Evolutionary conservation across 2,113 vertebrate genomes (phyloP), one percentile per base, ranked within the genome.

Genomic region (Pterocles burchelli): DNA sequence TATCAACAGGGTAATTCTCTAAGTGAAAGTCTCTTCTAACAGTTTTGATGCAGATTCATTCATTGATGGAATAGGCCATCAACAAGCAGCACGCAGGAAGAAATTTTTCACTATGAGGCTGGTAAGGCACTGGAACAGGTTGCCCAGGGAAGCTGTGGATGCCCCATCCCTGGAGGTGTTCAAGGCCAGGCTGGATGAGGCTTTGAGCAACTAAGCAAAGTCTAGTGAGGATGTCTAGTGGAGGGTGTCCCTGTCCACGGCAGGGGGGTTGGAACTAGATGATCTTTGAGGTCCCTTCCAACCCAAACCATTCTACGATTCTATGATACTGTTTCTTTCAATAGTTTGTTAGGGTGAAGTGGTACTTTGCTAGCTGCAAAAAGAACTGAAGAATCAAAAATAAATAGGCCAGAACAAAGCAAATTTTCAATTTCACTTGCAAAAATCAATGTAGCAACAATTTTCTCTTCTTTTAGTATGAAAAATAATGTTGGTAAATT

Each of bases 381-480:
- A 88, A 91, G 68, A 96, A 92, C 68, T 18, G 61, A 91, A 96
- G 88, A 97, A 96, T 97, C 96, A 97, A 96, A 97, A 97, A 93
- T 90, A 96, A 97, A 96, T 96, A 96, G 85, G 85, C 93, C 93
- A 94, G 93, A 97, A 96, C 92, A 75, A 96, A 96, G 82, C 59
- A 48, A 80, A 96, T 95, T 96, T 96, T 96, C 95, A 94, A 94
- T 95, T 96, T 94, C 93, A 90, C 73, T n/a, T 86, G 88, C 65
- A 93, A 88, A 96, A 88, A 88, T 72, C 76, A 92, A 55, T 49
- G 65, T 86, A 94, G 68, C 85, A 94, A 90, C 82, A 92, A 81
- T 92, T 86, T 80, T 73, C 72, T 80, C 43, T 93, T 88, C 68
- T 93, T 93, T 79, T 90, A 90, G 52, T 57, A 90, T 88, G 85